A percentile compares a stretch with the other conserved stretches of the same genome.
phyloP scores from a whole-genome alignment of 1,140 invertebrate species.

The Saccostrea echinata region DNA sequence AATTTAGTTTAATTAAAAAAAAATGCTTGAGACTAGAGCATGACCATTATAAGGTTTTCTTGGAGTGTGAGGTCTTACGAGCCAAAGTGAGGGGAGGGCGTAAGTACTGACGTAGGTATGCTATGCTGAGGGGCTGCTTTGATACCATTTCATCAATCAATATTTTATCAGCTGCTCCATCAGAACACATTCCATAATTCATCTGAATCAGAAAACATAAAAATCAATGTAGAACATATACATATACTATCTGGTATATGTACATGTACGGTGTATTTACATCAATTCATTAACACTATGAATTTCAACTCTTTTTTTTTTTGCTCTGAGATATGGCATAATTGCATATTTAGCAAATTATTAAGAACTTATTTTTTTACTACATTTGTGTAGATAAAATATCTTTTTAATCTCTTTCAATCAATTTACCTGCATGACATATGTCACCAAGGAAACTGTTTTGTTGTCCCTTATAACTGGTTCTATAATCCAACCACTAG shows the following conservation, averaged over 20 bases:
- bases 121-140: conserved; percentile 73
- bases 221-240: too few relatives aligned
- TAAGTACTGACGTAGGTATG: conserved; percentile 74
- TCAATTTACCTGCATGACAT: conserved; percentile 74
- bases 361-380: too few relatives aligned
- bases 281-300: background rate
- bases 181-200: conserved; percentile 38
- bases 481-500: conserved; percentile 78
- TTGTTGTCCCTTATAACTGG: conserved; percentile 73
- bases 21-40: background rate
- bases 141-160: conserved; percentile 73
- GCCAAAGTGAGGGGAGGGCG: conserved; percentile 42
- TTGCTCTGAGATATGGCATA: background rate
- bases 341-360: background rate
- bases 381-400: too few relatives aligned
- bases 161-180: conserved; percentile 50
- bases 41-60: background rate
- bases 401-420: background rate
- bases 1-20: background rate
- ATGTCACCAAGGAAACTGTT: conserved; percentile 75
- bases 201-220: conserved; percentile 10
- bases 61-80: conserved; percentile 17
- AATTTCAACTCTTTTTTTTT: background rate
- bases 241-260: background rate
- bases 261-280: background rate